phyloP scores from a whole-genome alignment of 2,888 invertebrate genomes.

The Octonoba sinensis region DNA sequence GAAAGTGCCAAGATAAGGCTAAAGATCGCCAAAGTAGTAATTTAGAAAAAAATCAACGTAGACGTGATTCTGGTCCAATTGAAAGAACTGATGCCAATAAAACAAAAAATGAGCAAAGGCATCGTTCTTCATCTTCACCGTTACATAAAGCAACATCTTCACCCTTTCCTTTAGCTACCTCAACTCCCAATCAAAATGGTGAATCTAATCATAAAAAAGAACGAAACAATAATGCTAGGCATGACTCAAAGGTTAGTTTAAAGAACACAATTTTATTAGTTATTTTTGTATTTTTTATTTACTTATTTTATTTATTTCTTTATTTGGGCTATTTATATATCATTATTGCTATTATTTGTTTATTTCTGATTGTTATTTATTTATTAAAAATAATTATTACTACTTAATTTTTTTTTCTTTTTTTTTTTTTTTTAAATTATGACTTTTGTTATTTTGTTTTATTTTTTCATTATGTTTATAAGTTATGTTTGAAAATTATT shows the following conservation, averaged over 20 bases:
- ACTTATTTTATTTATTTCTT: constrained; percentile 4
- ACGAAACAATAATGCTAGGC: constrained; percentile 57
- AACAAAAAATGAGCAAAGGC: constrained; percentile 54
- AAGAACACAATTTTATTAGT: constrained; percentile 2
- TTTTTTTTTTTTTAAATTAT: too few species aligned
- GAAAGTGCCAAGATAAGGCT: constrained; percentile 52
- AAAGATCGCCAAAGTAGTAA: constrained; percentile 61
- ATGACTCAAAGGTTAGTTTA: constrained; percentile 55
- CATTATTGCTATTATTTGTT: neutral
- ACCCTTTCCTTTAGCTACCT: constrained; percentile 62
- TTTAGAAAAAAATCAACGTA: constrained; percentile 60
- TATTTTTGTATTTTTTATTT: constrained; percentile 15
- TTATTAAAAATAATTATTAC: too few species aligned
- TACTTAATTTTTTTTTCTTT: too few species aligned
- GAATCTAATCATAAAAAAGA: constrained; percentile 64
- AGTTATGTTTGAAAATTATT: too few species aligned
- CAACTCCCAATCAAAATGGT: constrained; percentile 61
- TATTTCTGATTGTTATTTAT: too few species aligned
- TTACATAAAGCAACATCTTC: constrained; percentile 64
- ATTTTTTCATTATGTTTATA: neutral
- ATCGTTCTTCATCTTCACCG: constrained; percentile 58
- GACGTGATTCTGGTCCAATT: constrained; percentile 58
- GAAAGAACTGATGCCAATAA: constrained; percentile 55
- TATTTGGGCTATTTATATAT: constrained; percentile 1
- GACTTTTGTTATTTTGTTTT: neutral